Evolutionary conservation across 1,140 invertebrate species (phyloP).

Genomic region (Eumeta japonica): DNA sequence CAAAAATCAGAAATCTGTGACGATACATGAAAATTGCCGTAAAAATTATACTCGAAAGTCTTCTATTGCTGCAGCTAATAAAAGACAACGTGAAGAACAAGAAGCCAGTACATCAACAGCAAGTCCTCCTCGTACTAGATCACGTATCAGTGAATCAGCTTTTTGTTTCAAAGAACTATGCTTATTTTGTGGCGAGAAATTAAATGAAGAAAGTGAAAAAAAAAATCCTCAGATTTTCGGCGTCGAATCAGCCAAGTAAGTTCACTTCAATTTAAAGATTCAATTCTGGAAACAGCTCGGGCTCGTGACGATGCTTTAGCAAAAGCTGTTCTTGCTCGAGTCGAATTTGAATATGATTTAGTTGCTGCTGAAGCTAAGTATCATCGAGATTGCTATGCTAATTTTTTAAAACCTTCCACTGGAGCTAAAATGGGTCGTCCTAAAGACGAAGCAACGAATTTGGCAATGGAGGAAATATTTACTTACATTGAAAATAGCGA

Average conservation of each 20-base stretch:
- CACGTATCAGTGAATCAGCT: slow-evolving; percentile 14
- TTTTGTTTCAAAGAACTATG: slow-evolving; percentile 10
- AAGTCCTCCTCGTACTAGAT: slow-evolving; percentile 13
- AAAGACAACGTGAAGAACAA: slow-evolving; percentile 9
- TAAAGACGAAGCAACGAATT: slow-evolving; percentile 13
- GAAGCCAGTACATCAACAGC: slow-evolving; percentile 11
- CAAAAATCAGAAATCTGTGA: slow-evolving; percentile 11
- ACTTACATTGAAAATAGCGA: slow-evolving; percentile 21
- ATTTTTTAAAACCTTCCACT: slow-evolving; percentile 17
- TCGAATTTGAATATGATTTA: slow-evolving; percentile 28
- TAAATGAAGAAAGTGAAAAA: too few species aligned
- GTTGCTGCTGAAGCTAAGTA: slow-evolving; percentile 32
- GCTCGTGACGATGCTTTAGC: slow-evolving; percentile 21
- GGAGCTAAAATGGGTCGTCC: slow-evolving; percentile 34
- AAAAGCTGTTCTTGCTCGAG: slow-evolving; percentile 23
- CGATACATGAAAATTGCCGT: too few species aligned
- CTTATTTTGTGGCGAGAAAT: slow-evolving; percentile 6
- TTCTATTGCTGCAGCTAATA: too few species aligned
- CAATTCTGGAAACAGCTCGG: slow-evolving; percentile 19
- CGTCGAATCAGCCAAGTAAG: slow-evolving; percentile 19
- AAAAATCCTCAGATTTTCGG: too few species aligned
- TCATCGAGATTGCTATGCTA: slow-evolving; percentile 23
- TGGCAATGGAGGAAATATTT: slow-evolving; percentile 22
- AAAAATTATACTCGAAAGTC: too few species aligned
- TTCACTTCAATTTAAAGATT: slow-evolving; percentile 22